Percentiles rank a stretch among this genome's conserved stretches.
Evolutionary conservation across 2,888 invertebrate genomes (phyloP).

Genomic region (Cosmopolites sordidus): DNA sequence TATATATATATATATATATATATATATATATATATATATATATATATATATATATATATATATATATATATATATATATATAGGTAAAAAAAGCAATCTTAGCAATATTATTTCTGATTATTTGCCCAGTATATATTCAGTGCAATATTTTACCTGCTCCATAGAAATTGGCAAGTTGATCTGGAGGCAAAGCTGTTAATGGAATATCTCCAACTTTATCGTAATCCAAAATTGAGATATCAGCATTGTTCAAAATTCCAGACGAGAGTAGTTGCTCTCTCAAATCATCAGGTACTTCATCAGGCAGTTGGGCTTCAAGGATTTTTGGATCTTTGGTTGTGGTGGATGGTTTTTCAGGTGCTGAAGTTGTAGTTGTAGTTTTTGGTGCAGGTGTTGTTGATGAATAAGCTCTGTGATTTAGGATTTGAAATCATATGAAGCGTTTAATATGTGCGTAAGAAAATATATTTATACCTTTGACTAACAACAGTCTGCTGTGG

Average conservation of each 20-base stretch:
- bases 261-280: conserved; percentile 77
- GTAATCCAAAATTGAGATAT: conserved; percentile 82
- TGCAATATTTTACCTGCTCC: conserved; percentile 74
- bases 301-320: conserved; percentile 63
- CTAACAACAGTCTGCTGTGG: conserved; percentile 1
- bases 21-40: too few relatives aligned
- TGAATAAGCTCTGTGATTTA: conserved; percentile 11
- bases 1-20: too few relatives aligned
- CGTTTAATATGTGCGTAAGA: not conserved
- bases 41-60: too few relatives aligned
- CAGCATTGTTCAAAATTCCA: conserved; percentile 81
- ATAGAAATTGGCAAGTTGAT: conserved; percentile 82
- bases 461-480: not conserved
- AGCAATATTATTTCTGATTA: too few relatives aligned
- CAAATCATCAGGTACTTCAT: conserved; percentile 84
- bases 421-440: not conserved
- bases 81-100: too few relatives aligned
- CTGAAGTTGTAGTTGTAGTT: conserved; percentile 48
- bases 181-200: conserved; percentile 76
- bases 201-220: conserved; percentile 85
- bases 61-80: too few relatives aligned
- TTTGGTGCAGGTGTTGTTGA: conserved; percentile 44
- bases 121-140: too few relatives aligned
- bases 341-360: conserved; percentile 47
- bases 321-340: conserved; percentile 53